Base-by-base conservation (phyloP, 2,113 vertebrate genomes). In the Anhinga anhinga region DNA sequence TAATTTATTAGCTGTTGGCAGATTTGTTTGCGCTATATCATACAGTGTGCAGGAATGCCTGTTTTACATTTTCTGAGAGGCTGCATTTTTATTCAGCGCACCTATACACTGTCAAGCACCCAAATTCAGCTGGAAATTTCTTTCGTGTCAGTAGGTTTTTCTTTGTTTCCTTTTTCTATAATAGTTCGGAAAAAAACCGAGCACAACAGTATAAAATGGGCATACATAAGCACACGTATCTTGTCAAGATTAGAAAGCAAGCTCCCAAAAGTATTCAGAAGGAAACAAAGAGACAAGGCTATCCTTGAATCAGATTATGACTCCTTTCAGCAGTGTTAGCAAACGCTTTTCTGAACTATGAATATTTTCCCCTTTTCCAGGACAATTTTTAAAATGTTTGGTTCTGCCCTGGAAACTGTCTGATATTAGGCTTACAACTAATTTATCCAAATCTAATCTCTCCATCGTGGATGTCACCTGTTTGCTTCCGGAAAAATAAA, bases 241-340 rank as follows among this genome's bases (percentile, higher is more conserved):
- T 81, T 90, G 69, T 84, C 47, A 86, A 74, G 76, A 84, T 32
- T 58, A 94, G 82, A 90, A 93, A 81, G 42, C 42, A 78, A 95
- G 44, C 23, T 74, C 34, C 52, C 15, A 47, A 83, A 95, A 79
- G 40, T 16, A 44, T 56, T 86, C 52, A 76, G 45, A 92, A 91
- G 56, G 65, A 93, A 95, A 77, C 15, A 76, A 85, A 72, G 78
- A 65, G 27, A 32, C 12, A 69, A 62, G 30, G 44, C 56, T 84
- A 82, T 20, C 27, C 49, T 84, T 95, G 69, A 93, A 86, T 73
- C 15, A 66, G 81, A 71, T 55, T 74, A 66, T 2, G 19, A 78
- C n/a, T 56, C 25, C 27, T 94, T 88, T 78, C 67, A 80, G 32
- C 63, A 53, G 26, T 7, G 71, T 53, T 90, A 81, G 21, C 45